phyloP scores from a whole-genome alignment of 2,888 invertebrate genomes.

The Nomada hirtipes region DNA sequence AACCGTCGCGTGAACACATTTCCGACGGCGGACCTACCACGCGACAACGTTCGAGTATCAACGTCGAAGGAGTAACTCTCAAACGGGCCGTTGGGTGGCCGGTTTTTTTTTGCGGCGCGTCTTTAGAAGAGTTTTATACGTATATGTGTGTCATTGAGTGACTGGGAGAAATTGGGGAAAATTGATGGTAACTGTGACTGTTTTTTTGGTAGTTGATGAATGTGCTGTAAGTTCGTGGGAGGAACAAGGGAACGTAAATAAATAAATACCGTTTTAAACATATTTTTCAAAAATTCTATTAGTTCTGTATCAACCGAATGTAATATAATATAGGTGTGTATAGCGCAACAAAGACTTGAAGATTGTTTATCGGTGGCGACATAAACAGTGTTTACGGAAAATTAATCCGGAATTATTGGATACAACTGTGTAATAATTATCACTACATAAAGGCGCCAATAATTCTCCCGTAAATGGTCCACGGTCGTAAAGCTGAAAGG shows the following conservation, averaged over 20 bases:
- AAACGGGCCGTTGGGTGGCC: background rate
- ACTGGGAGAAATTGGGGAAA: too few relatives aligned
- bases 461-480: background rate
- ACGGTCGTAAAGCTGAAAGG: background rate
- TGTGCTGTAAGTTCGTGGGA: too few relatives aligned
- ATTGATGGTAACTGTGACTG: too few relatives aligned
- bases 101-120: too few relatives aligned
- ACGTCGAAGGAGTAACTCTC: background rate
- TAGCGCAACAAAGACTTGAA: background rate
- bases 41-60: conserved; percentile 1
- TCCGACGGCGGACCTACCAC: background rate
- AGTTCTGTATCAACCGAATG: background rate
- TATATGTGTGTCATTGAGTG: too few relatives aligned
- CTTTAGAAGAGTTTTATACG: too few relatives aligned
- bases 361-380: background rate
- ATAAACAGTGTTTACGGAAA: background rate
- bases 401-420: background rate
- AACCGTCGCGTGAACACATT: background rate
- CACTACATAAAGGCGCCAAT: background rate
- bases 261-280: too few relatives aligned
- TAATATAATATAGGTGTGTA: background rate
- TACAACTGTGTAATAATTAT: background rate
- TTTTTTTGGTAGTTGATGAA: background rate
- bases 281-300: background rate
- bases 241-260: too few relatives aligned